A percentile compares a stretch with the other conserved stretches of the same genome.
Evolutionary conservation across 2,888 invertebrate species (phyloP).

Genomic region (Caenorhabditis sp.): DNA sequence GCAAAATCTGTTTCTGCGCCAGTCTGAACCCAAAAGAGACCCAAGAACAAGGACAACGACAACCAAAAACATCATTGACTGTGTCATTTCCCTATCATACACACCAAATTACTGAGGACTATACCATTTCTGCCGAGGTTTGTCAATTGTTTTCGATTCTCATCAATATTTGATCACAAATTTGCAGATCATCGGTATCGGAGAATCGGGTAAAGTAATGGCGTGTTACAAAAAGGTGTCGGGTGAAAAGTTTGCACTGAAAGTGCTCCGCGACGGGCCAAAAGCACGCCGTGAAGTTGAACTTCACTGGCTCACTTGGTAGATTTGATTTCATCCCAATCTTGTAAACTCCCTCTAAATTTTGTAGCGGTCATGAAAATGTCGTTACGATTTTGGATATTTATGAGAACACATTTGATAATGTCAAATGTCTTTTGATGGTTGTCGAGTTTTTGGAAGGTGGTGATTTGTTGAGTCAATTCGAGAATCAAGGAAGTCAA

Average conservation of each 20-base stretch:
- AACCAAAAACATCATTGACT: conserved; percentile 36
- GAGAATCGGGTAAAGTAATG: conserved; percentile 97
- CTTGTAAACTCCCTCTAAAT: neutral
- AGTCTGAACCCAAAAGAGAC: conserved; percentile 53
- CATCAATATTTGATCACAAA: conserved; percentile 1
- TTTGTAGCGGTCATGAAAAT: conserved; percentile 83
- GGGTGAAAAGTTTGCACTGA: conserved; percentile 86
- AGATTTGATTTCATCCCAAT: conserved; percentile 2
- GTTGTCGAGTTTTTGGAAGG: conserved; percentile 92
- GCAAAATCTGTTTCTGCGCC: conserved; percentile 62
- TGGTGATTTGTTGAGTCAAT: conserved; percentile 93
- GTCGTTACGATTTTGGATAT: conserved; percentile 93
- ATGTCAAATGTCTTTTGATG: conserved; percentile 88
- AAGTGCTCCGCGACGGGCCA: conserved; percentile 88
- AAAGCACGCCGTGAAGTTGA: conserved; percentile 94
- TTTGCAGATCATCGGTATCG: conserved; percentile 85
- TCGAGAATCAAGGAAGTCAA: conserved; percentile 90
- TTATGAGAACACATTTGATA: conserved; percentile 91
- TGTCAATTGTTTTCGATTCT: neutral
- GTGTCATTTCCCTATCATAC: conserved; percentile 60
- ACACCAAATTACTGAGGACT: conserved; percentile 68
- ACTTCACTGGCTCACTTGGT: conserved; percentile 85
- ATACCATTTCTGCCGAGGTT: conserved; percentile 65
- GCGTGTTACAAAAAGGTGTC: conserved; percentile 85
- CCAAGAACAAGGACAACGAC: conserved; percentile 53